A percentile compares a stretch with the other conserved stretches of the same genome.
Evolutionary conservation across 2,113 vertebrate genomes (phyloP).

Genomic region (Gila orcuttii): DNA sequence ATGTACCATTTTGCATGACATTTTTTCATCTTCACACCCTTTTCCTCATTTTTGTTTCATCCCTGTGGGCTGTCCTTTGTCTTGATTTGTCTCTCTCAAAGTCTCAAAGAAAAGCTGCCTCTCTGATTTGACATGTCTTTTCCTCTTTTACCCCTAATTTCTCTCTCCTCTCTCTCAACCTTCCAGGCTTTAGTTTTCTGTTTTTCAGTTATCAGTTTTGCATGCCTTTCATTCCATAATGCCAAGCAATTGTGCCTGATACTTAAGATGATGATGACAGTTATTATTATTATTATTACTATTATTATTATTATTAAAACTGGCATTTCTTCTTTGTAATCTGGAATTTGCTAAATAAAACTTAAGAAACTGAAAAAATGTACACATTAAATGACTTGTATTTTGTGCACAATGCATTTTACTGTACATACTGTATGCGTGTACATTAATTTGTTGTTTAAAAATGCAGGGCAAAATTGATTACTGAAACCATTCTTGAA

Average conservation of each 20-base stretch:
- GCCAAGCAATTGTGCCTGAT: constrained; percentile 43
- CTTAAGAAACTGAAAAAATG: neutral
- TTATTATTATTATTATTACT: constrained; percentile 2
- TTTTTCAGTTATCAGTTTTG: neutral
- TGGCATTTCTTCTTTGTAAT: constrained; percentile 37
- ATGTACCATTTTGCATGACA: constrained; percentile 38
- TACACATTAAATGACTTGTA: neutral
- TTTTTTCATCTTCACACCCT: constrained; percentile 10
- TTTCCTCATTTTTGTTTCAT: neutral
- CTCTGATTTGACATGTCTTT: neutral
- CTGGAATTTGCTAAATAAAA: constrained; percentile 37
- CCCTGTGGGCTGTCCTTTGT: neutral
- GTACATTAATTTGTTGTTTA: neutral
- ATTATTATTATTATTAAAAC: constrained; percentile 18
- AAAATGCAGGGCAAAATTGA: neutral
- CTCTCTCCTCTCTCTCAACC: constrained; percentile 19
- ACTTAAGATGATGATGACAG: constrained; percentile 41
- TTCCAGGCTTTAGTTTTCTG: neutral
- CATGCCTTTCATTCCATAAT: constrained; percentile 29
- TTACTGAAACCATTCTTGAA: too few species aligned
- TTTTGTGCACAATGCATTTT: neutral
- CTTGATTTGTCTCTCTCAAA: constrained; percentile 34
- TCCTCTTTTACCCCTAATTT: constrained; percentile 10
- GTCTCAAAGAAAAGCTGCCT: constrained; percentile 5
- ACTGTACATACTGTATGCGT: neutral